Evolutionary conservation across 2,113 vertebrate genomes (phyloP).

Genomic region (Todiramphus chloris): DNA sequence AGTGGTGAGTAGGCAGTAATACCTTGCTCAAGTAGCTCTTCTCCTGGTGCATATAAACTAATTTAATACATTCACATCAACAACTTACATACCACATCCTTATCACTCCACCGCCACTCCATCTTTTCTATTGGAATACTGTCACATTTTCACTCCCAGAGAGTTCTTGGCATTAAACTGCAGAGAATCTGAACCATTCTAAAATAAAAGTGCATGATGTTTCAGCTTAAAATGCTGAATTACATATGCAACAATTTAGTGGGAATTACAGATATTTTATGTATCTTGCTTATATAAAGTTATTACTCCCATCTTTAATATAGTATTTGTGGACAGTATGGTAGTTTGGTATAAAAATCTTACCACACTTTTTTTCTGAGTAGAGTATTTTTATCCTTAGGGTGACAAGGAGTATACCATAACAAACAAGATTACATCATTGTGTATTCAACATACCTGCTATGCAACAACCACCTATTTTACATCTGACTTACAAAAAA

Average conservation of each 20-base stretch:
- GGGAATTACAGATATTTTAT: background rate
- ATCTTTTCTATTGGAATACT: conserved; percentile 15
- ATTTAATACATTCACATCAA: conserved; percentile 49
- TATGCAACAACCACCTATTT: background rate
- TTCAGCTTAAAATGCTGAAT: background rate
- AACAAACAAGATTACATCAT: background rate
- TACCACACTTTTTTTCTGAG: background rate
- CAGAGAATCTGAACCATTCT: background rate
- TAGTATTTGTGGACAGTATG: background rate
- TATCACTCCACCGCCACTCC: background rate
- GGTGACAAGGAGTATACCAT: background rate
- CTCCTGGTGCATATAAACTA: conserved; percentile 35
- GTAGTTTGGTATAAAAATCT: conserved; percentile 34
- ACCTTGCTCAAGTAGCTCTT: conserved; percentile 31
- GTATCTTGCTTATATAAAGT: background rate
- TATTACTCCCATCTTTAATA: background rate
- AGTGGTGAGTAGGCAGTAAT: conserved; percentile 1
- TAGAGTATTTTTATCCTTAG: conserved; percentile 14
- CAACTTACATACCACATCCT: background rate
- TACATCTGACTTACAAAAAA: conserved; percentile 33
- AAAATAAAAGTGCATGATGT: background rate
- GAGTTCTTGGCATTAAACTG: background rate
- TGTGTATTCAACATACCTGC: background rate
- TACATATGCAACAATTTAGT: accelerated
- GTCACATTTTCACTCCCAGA: background rate